These are phyloP conservation scores for Acanthosepion pharaonis DNA, from an alignment of 2,888 invertebrate species.

Conservation along the genomic window DNA sequence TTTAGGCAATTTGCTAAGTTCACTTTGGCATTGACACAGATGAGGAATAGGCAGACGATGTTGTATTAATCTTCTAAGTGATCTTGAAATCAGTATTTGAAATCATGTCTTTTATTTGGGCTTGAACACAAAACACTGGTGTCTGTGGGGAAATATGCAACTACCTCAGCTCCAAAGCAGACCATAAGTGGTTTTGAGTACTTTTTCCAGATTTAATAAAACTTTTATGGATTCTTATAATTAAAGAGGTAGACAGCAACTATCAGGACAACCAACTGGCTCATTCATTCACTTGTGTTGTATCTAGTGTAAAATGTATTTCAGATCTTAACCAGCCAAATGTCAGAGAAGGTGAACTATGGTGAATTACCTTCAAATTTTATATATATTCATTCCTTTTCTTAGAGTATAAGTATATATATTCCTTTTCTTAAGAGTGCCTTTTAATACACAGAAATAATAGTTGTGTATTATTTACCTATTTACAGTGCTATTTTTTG, in stretches of 20 bases:
- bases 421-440: no score
- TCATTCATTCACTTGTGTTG: neutral
- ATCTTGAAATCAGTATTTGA: neutral
- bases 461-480: no score
- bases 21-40: neutral
- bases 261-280: neutral
- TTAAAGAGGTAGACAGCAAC: neutral
- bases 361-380: neutral
- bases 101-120: neutral
- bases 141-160: neutral
- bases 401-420: rapidly evolving
- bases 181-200: neutral
- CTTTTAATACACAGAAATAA: no score
- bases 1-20: neutral
- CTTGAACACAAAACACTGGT: neutral
- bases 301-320: neutral
- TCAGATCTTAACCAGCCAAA: neutral
- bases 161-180: neutral
- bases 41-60: neutral
- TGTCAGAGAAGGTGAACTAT: neutral
- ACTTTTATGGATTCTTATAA: neutral
- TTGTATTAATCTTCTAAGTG: neutral
- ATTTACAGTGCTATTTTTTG: no score
- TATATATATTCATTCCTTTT: no score
- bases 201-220: neutral